Percentiles rank a stretch among this genome's conserved stretches.
phyloP scores from a whole-genome alignment of 2,797 vertebrate genomes.

The Champsocephalus gunnari region DNA sequence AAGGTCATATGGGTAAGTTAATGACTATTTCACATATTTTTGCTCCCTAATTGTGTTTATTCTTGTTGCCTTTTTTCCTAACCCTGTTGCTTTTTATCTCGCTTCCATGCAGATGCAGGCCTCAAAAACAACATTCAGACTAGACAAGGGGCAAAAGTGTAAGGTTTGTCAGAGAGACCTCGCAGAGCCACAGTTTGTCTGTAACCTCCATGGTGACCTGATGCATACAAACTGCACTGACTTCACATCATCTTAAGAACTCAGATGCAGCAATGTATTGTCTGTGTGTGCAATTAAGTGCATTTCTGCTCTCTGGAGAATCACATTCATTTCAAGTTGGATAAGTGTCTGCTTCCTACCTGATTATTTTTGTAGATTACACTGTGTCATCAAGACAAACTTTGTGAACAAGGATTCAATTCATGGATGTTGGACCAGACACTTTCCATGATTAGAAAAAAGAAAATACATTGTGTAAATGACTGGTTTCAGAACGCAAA shows the following conservation, averaged over 20 bases:
- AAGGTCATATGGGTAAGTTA: slow-evolving; percentile 75
- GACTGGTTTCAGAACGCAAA: slow-evolving; percentile 65
- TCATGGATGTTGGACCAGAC: slow-evolving; percentile 54
- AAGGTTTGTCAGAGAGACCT: slow-evolving; percentile 67
- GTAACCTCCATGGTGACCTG: slow-evolving; percentile 67
- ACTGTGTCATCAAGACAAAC: slow-evolving; percentile 44
- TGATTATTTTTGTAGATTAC: slow-evolving; percentile 50
- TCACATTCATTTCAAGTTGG: slow-evolving; percentile 40
- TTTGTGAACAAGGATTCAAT: slow-evolving; percentile 46
- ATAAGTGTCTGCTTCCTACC: slow-evolving; percentile 47
- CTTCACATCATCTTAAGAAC: slow-evolving; percentile 12
- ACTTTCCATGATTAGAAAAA: slow-evolving; percentile 66
- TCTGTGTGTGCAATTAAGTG: slow-evolving; percentile 19
- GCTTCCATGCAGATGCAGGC: slow-evolving; percentile 70
- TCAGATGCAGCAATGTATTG: background rate
- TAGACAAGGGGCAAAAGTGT: slow-evolving; percentile 70
- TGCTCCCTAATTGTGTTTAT: slow-evolving; percentile 23
- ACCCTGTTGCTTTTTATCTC: slow-evolving; percentile 10
- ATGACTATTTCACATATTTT: slow-evolving; percentile 21
- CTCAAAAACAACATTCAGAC: slow-evolving; percentile 63
- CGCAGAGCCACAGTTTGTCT: slow-evolving; percentile 67
- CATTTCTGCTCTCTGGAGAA: slow-evolving; percentile 29
- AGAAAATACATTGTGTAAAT: slow-evolving; percentile 67
- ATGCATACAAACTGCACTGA: slow-evolving; percentile 71
- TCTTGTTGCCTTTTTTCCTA: slow-evolving; percentile 13